phyloP scores from a whole-genome alignment of 1,140 invertebrate species.

The Idris sp. region DNA sequence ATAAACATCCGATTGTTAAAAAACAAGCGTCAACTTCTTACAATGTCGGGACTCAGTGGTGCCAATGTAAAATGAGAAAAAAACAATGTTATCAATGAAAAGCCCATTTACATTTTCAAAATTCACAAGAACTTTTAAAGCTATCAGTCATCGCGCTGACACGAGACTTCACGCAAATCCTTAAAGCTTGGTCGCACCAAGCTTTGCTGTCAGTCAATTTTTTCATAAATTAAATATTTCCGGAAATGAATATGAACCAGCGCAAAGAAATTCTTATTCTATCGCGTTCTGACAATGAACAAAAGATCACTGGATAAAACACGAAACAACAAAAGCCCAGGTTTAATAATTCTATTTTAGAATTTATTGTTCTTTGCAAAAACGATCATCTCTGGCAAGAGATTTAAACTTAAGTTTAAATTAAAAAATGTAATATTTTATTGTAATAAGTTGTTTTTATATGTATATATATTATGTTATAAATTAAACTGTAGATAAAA shows the following conservation, averaged over 20 bases:
- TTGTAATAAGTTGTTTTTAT: too few relatives aligned
- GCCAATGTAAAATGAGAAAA: too few relatives aligned
- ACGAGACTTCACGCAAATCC: conserved; percentile 44
- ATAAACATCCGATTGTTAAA: too few relatives aligned
- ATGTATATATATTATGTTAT: too few relatives aligned
- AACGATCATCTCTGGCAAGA: too few relatives aligned
- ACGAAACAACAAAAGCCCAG: conserved; percentile 10
- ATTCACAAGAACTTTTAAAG: conserved; percentile 39
- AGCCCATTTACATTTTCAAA: conserved; percentile 57
- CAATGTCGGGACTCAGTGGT: too few relatives aligned
- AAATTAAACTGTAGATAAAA: too few relatives aligned
- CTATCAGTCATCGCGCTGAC: conserved; percentile 40
- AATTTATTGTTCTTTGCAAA: too few relatives aligned
- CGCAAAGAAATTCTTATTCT: conserved; percentile 54
- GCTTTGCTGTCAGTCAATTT: conserved; percentile 48
- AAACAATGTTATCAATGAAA: conserved; percentile 54
- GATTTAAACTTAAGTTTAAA: too few relatives aligned
- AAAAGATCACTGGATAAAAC: conserved; percentile 54
- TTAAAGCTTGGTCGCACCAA: conserved; percentile 41
- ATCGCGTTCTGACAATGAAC: conserved; percentile 39
- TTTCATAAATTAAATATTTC: conserved; percentile 62
- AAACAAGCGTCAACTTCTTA: too few relatives aligned
- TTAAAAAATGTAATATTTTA: too few relatives aligned
- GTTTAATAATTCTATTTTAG: conserved; percentile 31
- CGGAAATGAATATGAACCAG: conserved; percentile 47